Base-by-base conservation (phyloP, 2,888 invertebrate species). In the Ornithoptera alexandrae region DNA sequence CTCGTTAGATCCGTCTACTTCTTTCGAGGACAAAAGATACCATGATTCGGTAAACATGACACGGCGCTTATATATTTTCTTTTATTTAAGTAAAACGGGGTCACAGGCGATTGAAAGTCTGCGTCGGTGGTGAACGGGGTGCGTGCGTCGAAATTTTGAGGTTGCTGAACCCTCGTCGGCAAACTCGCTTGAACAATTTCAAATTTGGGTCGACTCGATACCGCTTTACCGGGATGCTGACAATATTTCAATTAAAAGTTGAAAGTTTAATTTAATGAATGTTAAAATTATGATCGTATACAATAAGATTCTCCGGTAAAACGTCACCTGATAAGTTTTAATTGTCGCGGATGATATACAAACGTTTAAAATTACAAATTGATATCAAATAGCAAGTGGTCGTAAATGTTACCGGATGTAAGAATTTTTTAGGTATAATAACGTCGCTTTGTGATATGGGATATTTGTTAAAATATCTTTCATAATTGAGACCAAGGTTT, bases 71-170 rank as follows among this genome's bases (percentile, higher is more conserved):
- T 64, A 68, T 68, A 57, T 69, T 69, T 82, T 78, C 79, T 82
- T 82, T 82, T 82, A 82, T 82, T 82, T 79, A 78, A 75, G 74
- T 65, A 76, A 84, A 85, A 87, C 81, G 82, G 78, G 86, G 88
- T 82, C 84, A 83, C 78, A 81, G 78, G 74, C 79, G 76, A 76
- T 82, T 83, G 79, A 80, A 78, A 39, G 62, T 66, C 65, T 30
- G 50, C 62, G 50, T 50, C 77, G 75, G 77, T 79, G 79, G 75
- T 79, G 82, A 82, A 81, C 78, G 75, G 74, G 74, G 80, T 78
- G 76, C 79, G 73, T 79, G 76, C 79, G 75, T 74, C 75, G 78
- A 79, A 80, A 80, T 79, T 78, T 80, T 76, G 75, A 77, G 84
- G 81, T 79, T 78, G 74, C 74, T 81, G 85, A 86, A 81, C 83